Base-by-base conservation (phyloP, 2,888 invertebrate species). In the Scotopteryx bipunctaria region DNA sequence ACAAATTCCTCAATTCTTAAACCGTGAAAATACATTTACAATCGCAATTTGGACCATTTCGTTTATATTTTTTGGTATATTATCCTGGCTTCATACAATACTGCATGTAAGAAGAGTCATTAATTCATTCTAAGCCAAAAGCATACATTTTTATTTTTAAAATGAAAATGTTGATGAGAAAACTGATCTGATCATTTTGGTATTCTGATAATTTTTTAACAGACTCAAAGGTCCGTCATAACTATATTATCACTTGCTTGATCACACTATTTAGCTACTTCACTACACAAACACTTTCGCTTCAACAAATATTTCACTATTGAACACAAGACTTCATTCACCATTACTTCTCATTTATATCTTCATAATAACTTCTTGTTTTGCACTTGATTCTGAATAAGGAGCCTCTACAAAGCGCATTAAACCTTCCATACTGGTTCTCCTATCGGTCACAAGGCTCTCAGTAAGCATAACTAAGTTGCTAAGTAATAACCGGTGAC, bases 251-350 rank as follows among this genome's bases (percentile, higher is more conserved):
- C n/a, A n/a, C 9, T 27, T 8, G 33, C 9, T 14, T 27, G 16
- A 25, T 27, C 21, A 51, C 44, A 40, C 31, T 11, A 15, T 32
- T 42, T 2, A 40, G 29, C 19, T 27, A 40, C 31, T 8, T 31
- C 40, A 44, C 43, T 43, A 32, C 43, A 50, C 49, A 37, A 37
- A 11, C 9, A 27, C 11, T 29, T 37, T 14, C 33, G 41, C 15
- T 40, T 38, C 37, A 29, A 41, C 25, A 38, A 27, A 38, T 36
- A 37, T 41, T 52, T 53, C 38, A 47, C 47, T 47, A 47, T 37
- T 43, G 47, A 42, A 52, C 52, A 52, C 52, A 46, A 42, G 27
- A 43, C 42, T 35, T 31, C 11, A 37, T 31, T 46, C 25, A 25
- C 15, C 11, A 21, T 21, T 29, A 13, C 23, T 25, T 25, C n/a